phyloP scores from a whole-genome alignment of 2,113 vertebrate genomes.

The Sphyrna mokarran region DNA sequence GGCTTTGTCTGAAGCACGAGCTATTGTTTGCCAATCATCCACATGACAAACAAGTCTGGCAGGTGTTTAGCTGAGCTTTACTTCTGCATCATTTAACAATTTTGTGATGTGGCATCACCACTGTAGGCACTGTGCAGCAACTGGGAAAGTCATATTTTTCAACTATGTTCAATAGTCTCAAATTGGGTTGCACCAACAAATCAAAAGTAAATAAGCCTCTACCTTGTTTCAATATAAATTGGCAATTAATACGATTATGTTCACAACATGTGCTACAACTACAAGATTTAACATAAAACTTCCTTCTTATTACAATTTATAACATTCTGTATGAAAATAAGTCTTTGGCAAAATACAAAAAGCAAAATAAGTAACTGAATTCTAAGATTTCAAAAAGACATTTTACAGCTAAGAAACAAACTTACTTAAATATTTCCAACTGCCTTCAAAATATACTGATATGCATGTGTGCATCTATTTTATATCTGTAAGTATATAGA shows the following conservation, averaged over 20 bases:
- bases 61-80: conserved; percentile 33
- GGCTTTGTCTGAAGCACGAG: neutral
- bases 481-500: neutral
- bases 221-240: neutral
- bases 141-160: conserved; percentile 31
- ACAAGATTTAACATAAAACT: neutral
- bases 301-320: neutral
- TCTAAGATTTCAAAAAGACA: neutral
- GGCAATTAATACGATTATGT: neutral
- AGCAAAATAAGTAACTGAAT: neutral
- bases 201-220: neutral
- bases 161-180: neutral
- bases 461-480: too few species aligned
- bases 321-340: neutral
- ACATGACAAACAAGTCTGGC: conserved; percentile 35
- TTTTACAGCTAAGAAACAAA: neutral
- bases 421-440: neutral
- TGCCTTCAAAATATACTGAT: neutral
- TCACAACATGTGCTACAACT: neutral
- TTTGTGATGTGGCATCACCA: conserved; percentile 20
- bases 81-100: conserved; percentile 38
- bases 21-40: conserved; percentile 35
- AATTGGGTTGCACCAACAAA: neutral
- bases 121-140: neutral
- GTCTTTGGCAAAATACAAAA: neutral